Conservation (phyloP, 2,888 invertebrate genomes). For the Ethmia dodecea region DNA sequence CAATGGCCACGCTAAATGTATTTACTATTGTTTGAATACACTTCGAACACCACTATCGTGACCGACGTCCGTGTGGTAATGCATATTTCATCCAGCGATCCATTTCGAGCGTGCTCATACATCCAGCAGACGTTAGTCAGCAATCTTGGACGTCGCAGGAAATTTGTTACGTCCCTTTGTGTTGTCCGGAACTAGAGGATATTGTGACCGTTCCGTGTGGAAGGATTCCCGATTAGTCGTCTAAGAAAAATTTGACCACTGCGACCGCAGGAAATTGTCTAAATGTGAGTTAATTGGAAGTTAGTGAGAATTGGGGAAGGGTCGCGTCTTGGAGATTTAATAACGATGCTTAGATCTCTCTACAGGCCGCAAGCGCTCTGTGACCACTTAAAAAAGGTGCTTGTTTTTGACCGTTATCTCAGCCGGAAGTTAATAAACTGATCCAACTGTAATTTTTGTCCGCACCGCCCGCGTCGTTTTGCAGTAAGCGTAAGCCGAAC, state of each 20-base stretch:
- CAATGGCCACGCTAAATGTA: conserved; percentile 69
- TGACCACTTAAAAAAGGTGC: conserved; percentile 65
- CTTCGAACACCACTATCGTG: conserved; percentile 48
- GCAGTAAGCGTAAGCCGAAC: conserved; percentile 55
- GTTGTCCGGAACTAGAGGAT: conserved; percentile 55
- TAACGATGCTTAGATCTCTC: conserved; percentile 33
- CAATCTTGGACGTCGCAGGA: conserved; percentile 44
- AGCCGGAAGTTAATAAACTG: conserved; percentile 65
- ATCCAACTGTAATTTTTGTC: conserved; percentile 56
- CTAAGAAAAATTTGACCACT: conserved; percentile 38
- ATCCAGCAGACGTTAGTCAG: conserved; percentile 45
- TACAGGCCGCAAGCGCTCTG: conserved; percentile 47
- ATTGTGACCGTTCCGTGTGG: conserved; percentile 51
- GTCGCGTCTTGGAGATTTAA: conserved; percentile 27
- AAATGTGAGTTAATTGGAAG: conserved; percentile 62
- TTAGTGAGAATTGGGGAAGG: conserved; percentile 29
- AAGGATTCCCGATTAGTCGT: conserved; percentile 50
- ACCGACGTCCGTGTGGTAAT: conserved; percentile 34
- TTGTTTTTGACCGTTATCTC: conserved; percentile 62
- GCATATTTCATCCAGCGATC: conserved; percentile 43
- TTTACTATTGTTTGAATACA: conserved; percentile 74
- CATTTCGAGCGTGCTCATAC: conserved; percentile 28
- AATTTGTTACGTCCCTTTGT: conserved; percentile 52
- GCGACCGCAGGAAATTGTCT: conserved; percentile 51
- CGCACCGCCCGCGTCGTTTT: conserved; percentile 37